Conservation (phyloP, 1,140 invertebrate species). For the Maconellicoccus hirsutus region DNA sequence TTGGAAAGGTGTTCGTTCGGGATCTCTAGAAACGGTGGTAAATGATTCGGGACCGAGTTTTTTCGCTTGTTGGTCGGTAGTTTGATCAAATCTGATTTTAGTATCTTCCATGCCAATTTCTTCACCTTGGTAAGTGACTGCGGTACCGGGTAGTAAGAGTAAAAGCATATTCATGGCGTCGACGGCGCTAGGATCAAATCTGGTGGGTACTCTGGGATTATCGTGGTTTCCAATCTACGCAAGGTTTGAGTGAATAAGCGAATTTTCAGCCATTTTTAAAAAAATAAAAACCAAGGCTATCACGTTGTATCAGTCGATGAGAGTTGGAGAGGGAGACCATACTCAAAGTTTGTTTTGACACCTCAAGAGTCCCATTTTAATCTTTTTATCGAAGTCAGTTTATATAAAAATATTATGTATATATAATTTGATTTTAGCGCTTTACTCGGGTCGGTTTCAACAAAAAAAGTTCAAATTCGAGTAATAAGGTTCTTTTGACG, state of each 20-base stretch:
- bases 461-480: too few relatives aligned
- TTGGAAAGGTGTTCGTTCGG: slow-evolving; percentile 57
- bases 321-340: too few relatives aligned
- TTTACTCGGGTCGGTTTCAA: too few relatives aligned
- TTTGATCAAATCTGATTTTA: slow-evolving; percentile 41
- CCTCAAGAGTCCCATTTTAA: too few relatives aligned
- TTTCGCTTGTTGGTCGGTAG: slow-evolving; percentile 36
- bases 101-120: slow-evolving; percentile 63
- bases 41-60: slow-evolving; percentile 38
- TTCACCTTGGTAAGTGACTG: slow-evolving; percentile 65
- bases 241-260: slow-evolving; percentile 21
- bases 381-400: too few relatives aligned
- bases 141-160: slow-evolving; percentile 57
- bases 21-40: slow-evolving; percentile 43
- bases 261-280: too few relatives aligned
- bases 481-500: too few relatives aligned
- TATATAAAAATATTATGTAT: too few relatives aligned
- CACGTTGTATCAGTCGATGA: too few relatives aligned
- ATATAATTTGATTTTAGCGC: too few relatives aligned
- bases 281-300: too few relatives aligned
- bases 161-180: slow-evolving; percentile 64
- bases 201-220: slow-evolving; percentile 48
- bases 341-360: too few relatives aligned
- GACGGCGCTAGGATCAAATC: slow-evolving; percentile 47
- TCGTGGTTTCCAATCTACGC: slow-evolving; percentile 64